Percentiles rank a stretch among this genome's conserved stretches.
Evolutionary conservation across 2,113 vertebrate species (phyloP).

Genomic region (Pavo muticus): DNA sequence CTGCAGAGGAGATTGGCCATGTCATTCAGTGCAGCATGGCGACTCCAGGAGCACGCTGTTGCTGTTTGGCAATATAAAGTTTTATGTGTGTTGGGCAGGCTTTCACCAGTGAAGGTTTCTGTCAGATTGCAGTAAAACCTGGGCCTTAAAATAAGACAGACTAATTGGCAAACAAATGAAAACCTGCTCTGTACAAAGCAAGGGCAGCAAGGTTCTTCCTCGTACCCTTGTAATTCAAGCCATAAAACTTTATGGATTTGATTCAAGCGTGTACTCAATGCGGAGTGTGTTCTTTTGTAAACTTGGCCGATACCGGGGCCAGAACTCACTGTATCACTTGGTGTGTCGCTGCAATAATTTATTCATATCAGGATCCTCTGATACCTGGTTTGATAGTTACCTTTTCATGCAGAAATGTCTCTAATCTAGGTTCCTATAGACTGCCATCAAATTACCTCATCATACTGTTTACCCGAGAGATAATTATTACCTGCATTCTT

Average conservation of each 20-base stretch:
- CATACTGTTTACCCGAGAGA: neutral
- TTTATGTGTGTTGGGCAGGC: neutral
- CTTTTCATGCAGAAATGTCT: neutral
- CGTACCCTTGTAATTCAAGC: neutral
- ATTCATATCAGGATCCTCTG: neutral
- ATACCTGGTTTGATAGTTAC: neutral
- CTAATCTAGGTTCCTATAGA: neutral
- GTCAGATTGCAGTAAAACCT: neutral
- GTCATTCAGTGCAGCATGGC: rapidly evolving
- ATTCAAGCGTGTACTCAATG: neutral
- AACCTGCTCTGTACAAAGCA: neutral
- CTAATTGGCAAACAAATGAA: neutral
- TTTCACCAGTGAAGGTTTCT: neutral
- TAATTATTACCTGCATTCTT: neutral
- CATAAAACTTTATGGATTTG: neutral
- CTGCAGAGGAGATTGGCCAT: neutral
- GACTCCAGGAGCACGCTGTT: neutral
- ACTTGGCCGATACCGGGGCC: neutral
- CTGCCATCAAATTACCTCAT: neutral
- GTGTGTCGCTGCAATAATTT: neutral
- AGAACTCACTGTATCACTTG: neutral
- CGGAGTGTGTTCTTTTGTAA: neutral
- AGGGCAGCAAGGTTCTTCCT: neutral
- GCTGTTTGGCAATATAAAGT: neutral
- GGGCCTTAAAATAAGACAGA: neutral